These are phyloP conservation scores for Seriola aureovittata DNA, from an alignment of 2,113 vertebrate genomes.

Conservation along the genomic window DNA sequence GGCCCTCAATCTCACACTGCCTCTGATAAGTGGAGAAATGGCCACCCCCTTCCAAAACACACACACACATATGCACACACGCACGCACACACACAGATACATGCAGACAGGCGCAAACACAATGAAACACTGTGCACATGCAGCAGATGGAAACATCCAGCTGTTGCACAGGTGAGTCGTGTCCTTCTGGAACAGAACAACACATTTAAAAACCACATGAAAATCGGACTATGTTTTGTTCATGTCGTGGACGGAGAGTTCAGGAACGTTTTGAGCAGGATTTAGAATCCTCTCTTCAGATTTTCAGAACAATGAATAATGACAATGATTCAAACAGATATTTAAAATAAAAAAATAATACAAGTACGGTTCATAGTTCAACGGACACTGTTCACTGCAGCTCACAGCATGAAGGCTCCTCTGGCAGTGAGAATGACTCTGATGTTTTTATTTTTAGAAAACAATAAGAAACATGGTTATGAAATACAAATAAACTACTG, in stretches of 20 bases:
- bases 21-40: slow-evolving; percentile 63
- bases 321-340: not conserved
- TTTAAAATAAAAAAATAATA: not conserved
- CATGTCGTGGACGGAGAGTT: not conserved
- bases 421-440: too few species aligned
- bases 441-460: too few species aligned
- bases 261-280: not conserved
- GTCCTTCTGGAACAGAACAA: not conserved
- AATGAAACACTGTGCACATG: not conserved
- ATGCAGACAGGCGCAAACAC: not conserved
- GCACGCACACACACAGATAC: not conserved
- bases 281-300: not conserved
- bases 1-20: slow-evolving; percentile 67
- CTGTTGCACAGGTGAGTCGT: slow-evolving; percentile 30
- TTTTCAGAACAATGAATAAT: not conserved
- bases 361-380: not conserved
- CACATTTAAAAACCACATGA: not conserved
- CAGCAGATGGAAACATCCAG: slow-evolving; percentile 13
- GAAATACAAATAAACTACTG: not conserved
- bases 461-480: not conserved
- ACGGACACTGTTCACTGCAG: not conserved
- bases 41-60: not conserved
- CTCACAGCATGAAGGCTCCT: too few species aligned
- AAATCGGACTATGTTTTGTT: not conserved
- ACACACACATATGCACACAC: slow-evolving; percentile 6